Conservation (phyloP, 2,888 invertebrate species). For the Eilema sororculum region DNA sequence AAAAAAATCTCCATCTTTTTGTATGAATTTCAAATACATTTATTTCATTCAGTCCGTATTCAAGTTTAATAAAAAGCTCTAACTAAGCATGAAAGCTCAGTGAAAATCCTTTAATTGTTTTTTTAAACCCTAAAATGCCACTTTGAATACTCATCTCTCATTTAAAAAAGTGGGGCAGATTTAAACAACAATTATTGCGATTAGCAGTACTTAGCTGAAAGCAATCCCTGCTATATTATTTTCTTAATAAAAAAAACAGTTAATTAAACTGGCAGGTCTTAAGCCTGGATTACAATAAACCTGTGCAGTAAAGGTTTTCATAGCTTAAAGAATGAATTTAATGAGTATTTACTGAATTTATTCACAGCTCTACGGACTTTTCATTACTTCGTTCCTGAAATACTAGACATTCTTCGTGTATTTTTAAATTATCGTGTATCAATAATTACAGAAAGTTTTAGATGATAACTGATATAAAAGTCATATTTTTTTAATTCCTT, state of each 20-base stretch:
- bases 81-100: constrained; percentile 6
- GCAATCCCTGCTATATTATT: constrained; percentile 44
- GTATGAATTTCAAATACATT: neutral
- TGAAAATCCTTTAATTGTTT: constrained; percentile 8
- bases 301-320: constrained; percentile 58
- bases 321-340: constrained; percentile 59
- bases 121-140: constrained; percentile 5
- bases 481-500: no score
- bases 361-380: constrained; percentile 39
- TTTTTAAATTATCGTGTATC: no score
- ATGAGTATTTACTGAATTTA: constrained; percentile 60
- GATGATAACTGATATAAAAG: no score
- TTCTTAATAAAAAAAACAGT: constrained; percentile 46
- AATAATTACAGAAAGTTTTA: no score
- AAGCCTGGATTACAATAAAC: constrained; percentile 59
- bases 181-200: constrained; percentile 27
- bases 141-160: constrained; percentile 6
- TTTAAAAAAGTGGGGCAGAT: constrained; percentile 16
- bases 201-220: constrained; percentile 30
- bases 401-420: neutral
- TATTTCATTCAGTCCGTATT: neutral
- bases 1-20: neutral
- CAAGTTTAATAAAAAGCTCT: neutral
- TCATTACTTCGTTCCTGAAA: constrained; percentile 34
- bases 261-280: constrained; percentile 49